phyloP scores from a whole-genome alignment of 1,140 invertebrate species.

The Metopolophium dirhodum region DNA sequence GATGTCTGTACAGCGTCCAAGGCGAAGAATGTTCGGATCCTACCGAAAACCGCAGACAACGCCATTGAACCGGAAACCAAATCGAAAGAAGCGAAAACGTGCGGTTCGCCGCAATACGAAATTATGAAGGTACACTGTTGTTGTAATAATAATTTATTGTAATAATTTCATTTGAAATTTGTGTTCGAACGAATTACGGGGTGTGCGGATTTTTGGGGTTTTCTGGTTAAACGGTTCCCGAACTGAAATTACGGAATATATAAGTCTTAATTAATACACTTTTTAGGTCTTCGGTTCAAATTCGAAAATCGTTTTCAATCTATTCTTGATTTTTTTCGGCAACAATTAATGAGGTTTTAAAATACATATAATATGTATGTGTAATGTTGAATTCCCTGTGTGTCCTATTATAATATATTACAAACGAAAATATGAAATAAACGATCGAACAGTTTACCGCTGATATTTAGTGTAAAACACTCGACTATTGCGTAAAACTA shows the following conservation, averaged over 20 bases:
- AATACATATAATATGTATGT: too few species aligned
- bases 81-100: conserved; percentile 34
- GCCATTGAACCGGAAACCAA: neutral
- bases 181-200: neutral
- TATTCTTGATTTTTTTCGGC: neutral
- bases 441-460: neutral
- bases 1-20: conserved; percentile 38
- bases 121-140: conserved; percentile 41
- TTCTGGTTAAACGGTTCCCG: neutral
- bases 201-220: neutral
- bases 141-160: neutral
- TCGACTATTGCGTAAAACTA: neutral
- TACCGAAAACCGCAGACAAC: conserved; percentile 38
- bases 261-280: neutral
- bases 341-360: too few species aligned
- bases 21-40: neutral
- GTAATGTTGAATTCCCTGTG: too few species aligned
- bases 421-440: neutral
- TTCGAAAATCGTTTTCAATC: neutral
- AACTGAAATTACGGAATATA: neutral
- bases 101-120: conserved; percentile 42
- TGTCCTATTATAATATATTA: too few species aligned
- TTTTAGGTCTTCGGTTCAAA: neutral
- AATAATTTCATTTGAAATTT: neutral
- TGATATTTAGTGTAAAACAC: neutral